Evolutionary conservation across 1,140 invertebrate genomes (phyloP), one percentile per base, ranked within the genome.

Genomic region (Eufriesea mexicana): DNA sequence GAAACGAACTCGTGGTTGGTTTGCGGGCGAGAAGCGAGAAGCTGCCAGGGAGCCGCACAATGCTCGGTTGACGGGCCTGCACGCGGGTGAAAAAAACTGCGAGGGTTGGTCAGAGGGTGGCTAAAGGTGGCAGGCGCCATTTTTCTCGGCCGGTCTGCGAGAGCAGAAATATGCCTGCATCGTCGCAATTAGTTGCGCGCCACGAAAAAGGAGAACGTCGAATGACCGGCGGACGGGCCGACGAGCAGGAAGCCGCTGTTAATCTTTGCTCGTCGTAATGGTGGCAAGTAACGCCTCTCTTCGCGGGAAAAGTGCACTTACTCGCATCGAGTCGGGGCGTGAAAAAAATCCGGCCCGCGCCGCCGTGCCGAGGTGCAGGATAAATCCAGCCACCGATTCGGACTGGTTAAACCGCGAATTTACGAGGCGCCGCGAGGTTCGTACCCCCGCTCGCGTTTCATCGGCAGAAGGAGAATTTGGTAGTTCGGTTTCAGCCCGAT

Each of bases 101-200:
- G 10, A 28, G 18, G n/a, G 54, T 45, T 25, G 55, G 68, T 47
- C 54, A 20, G 16, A 2, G 49, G 64, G 35, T 74, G 78, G 59
- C 47, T 51, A 42, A 28, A 66, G 51, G 28, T 47, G 70, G 42
- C 57, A 62, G 55, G 23, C 79, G 62, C 79, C 83, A 88, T 89
- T 89, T 89, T 88, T 89, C 86, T 89, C 84, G 75, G 64, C 66
- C 75, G 61, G 78, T 73, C 64, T 49, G 71, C 54, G 35, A 74
- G 83, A 66, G 77, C 78, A 85, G 83, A 88, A 88, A 89, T 89
- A 89, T 85, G 86, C 84, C 71, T 72, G 79, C 87, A 88, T 79
- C 75, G 87, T 85, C 62, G 87, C 86, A 89, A 89, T 85, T 89
- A 89, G 84, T 89, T 82, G 86, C 73, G 75, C 79, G 35, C 61